These are phyloP conservation scores for Pocillopora meandrina DNA, from an alignment of 92 coral and sea anemone genomes.

Conservation along the genomic window DNA sequence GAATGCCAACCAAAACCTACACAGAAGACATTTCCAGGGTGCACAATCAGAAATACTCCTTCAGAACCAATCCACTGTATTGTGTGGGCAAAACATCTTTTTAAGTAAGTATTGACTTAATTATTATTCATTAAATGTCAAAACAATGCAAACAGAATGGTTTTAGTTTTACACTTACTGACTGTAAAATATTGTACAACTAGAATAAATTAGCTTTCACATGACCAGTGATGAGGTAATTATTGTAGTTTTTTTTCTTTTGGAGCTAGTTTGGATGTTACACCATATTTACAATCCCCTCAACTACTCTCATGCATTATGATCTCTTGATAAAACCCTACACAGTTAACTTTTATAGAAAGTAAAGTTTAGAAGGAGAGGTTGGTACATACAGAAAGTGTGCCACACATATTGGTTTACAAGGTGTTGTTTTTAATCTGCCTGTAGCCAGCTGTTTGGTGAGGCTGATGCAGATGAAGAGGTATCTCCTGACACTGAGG, in stretches of 20 bases:
- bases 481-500: slow-evolving; percentile 98
- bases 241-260: too few relatives aligned
- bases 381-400: too few relatives aligned
- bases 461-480: slow-evolving; percentile 99
- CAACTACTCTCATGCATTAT: too few relatives aligned
- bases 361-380: too few relatives aligned
- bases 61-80: slow-evolving; percentile 99
- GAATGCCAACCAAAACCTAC: slow-evolving; percentile 99
- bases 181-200: neutral
- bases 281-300: too few relatives aligned
- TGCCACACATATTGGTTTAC: too few relatives aligned
- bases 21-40: slow-evolving; percentile 95
- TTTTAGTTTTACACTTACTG: neutral
- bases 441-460: slow-evolving; percentile 87
- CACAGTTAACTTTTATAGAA: too few relatives aligned
- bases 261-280: too few relatives aligned
- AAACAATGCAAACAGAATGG: neutral
- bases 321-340: too few relatives aligned
- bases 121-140: neutral
- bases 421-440: neutral
- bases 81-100: slow-evolving; percentile 99
- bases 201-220: too few relatives aligned
- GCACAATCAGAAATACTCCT: slow-evolving; percentile 97
- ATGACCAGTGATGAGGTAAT: too few relatives aligned
- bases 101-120: slow-evolving; percentile 66